Evolutionary conservation across 2,888 invertebrate species (phyloP), one percentile per base, ranked within the genome.

Genomic region (Drosophila kanekoi): DNA sequence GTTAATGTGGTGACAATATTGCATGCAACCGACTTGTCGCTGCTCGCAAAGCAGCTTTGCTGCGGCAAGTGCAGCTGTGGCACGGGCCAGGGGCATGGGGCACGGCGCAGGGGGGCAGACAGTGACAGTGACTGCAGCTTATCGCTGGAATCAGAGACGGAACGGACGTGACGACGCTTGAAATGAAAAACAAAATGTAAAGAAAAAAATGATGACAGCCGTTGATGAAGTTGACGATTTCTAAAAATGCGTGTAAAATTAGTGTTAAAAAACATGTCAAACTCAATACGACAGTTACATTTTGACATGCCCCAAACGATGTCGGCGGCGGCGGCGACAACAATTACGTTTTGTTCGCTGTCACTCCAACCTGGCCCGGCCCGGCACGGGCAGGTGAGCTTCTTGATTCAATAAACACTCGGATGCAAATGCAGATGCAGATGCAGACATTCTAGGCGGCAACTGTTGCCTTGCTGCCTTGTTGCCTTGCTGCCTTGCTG

Each of bases 241-340:
- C 89, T 86, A 86, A 86, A 86, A 85, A 89, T 89, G 89, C 88
- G 85, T 89, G 82, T 89, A 89, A 86, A 86, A 86, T 86, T 81
- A 81, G 89, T 86, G 86, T 86, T 86, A 76, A 81, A 89, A 89
- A 89, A 86, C 89, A 89, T 87, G 86, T 86, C 89, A 89, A 80
- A 87, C 87, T 52, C 80, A 82, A 87, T 80, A 68, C 73, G 86
- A 86, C 86, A 86, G 87, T 89, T 85, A 82, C 74, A 74, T 89
- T 89, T 86, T 88, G 89, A 83, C 83, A 83, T 75, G 77, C 71
- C 61, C 65, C 57, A 62, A 66, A 64, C 77, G 79, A 64, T 69
- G 66, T 62, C 54, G 63, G 45, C 23, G 23, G 8, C 23, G 38
- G 38, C 38, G 38, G 44, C 77, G 81, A 78, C 87, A 84, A 82